Base-by-base conservation (phyloP, 2,888 invertebrate species). In the Apamea epomidion region DNA sequence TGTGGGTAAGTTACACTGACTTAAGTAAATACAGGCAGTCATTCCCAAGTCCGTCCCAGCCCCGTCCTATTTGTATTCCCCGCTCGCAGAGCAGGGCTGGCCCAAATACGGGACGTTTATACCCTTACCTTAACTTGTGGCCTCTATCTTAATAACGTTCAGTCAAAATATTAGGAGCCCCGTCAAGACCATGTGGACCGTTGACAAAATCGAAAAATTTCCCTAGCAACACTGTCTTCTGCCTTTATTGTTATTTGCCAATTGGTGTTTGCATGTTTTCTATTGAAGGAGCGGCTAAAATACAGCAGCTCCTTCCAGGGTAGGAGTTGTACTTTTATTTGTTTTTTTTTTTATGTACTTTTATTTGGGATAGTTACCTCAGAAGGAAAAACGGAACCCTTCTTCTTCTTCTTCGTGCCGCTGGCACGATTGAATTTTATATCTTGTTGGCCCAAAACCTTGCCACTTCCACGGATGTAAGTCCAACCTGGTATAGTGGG, bases 101-200 rank as follows among this genome's bases (percentile, higher is more conserved):
- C 91, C 92, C 90, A 92, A 92, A 93, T 93, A 92, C 90, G 88
- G 92, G 89, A 92, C 92, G 90, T 90, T 92, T 92, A 92, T 91
- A 90, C 91, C 93, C 91, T 91, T 93, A 93, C 93, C 94, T 93
- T 93, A 93, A 93, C 93, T 91, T 90, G 93, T 90, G 92, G 93
- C 91, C 92, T 93, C 91, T 93, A 92, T 94, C 94, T 93, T 93
- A 93, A 93, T 94, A 93, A 92, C 91, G 88, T 89, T 92, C 90
- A 90, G 91, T 91, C 91, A 90, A 92, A 93, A 93, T 93, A 93
- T 92, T 92, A 91, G 87, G 87, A 91, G 88, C 73, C 80, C 84
- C 74, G 83, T 88, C 88, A 90, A 87, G 81, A 76, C 84, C 80
- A 69, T 74, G 68, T 71, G 76, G 68, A 67, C 82, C 75, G 89